These are phyloP conservation scores for Apis mellifera DNA, from an alignment of 1,140 invertebrate genomes.

Conservation along the genomic window Amel_HAv3.1 CM009936.2:7294501-7295000, in stretches of 20 bases:
- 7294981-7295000: slow-evolving; percentile 56
- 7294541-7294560: neutral
- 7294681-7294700: slow-evolving; percentile 39
- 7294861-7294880: slow-evolving; percentile 60
- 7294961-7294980: slow-evolving; percentile 71
- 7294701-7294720: slow-evolving; percentile 3
- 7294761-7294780: slow-evolving; percentile 21
- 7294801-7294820: slow-evolving; percentile 47
- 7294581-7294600: neutral
- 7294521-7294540: neutral
- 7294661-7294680: slow-evolving; percentile 38
- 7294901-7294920: slow-evolving; percentile 72
- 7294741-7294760: slow-evolving; percentile 1
- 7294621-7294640: neutral
- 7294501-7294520: neutral
- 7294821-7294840: slow-evolving; percentile 31
- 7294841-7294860: slow-evolving; percentile 40
- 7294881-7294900: slow-evolving; percentile 72
- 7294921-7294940: slow-evolving; percentile 74
- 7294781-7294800: slow-evolving; percentile 34
- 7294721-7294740: slow-evolving; percentile 1
- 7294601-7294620: neutral
- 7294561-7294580: slow-evolving; percentile 3
- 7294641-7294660: slow-evolving; percentile 22
- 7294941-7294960: slow-evolving; percentile 64